Evolutionary conservation across 2,113 vertebrate species (phyloP), one percentile per base, ranked within the genome.

Genomic region (Anas platyrhynchos): DNA sequence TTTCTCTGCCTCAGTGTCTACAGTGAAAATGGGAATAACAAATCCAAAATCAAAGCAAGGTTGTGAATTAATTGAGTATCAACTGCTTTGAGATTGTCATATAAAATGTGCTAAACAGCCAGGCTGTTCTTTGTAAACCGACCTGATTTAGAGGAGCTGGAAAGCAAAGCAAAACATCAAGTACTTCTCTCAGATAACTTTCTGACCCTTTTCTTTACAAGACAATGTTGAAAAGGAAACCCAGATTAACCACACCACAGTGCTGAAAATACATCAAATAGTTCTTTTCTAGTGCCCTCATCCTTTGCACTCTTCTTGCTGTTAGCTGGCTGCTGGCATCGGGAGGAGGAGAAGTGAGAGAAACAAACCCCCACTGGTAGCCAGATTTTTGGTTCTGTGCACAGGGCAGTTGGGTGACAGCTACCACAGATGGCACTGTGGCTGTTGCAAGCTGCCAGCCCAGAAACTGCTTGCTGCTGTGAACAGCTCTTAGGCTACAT

Each of bases 341-440:
- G 75, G 54, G 44, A 82, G 16, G 25, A 81, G 55, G 38, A 41
- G n/a, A 85, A 41, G 4, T 15, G 9, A n/a, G 22, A 68, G 59
- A 65, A 87, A 18, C 32, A 68, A 67, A 58, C 8, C 11, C 8
- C 20, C 8, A 2, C 8, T n/a, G 59, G 56, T 73, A 20, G 26
- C 27, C 63, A 56, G 38, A 29, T 56, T 85, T 72, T 54, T 29
- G 72, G 41, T 2, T 27, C 46, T 82, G 61, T 1, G 0, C 34
- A 59, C 62, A 29, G 18, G 62, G 21, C 54, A 93, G 77, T 25
- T 41, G 44, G 1, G 1, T 68, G 34, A 32, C 38, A 75, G 81
- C 67, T 59, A 16, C 55, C 0, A 0, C 31, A 43, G 71, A 13
- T 36, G 74, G 31, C 38, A 46, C 0, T 0, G 75, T 79, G 73